Base-by-base conservation (phyloP, 2,888 invertebrate species). In the Unio pictorum region DNA sequence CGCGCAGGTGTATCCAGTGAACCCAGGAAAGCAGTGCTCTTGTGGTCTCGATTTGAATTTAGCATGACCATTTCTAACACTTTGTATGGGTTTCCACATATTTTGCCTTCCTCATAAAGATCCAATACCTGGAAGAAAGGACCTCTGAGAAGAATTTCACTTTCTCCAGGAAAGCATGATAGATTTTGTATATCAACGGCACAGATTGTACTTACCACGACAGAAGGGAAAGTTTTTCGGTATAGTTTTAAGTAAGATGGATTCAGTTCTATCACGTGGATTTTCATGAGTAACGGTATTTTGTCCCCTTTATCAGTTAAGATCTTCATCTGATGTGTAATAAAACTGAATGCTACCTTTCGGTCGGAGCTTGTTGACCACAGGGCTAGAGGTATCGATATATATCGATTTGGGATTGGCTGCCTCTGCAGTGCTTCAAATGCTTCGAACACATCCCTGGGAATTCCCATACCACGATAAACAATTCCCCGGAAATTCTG, bases 11-110 rank as follows among this genome's bases (percentile, higher is more conserved):
- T 68, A 61, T 77, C 77, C 26, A 67, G 68, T 55, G 75, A 76
- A 23, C 81, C 80, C 0, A 71, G 63, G 34, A 66, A 68, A 18
- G 75, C 67, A 1, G 78, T 75, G 15, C 73, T 67, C 20, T 79
- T 76, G 66, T 81, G 81, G 59, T 81, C 81, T 20, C 81, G 67
- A 67, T 81, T 81, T 15, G 77, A 68, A 64, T 80, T 81, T 57
- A 81, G 58, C 73, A 78, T 79, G 20, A 80, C 76, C 4, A 71
- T 68, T 28, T 81, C 79, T 2, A 81, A 57, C 58, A 80, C 70
- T 61, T 69, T 18, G 61, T 74, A 74, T 58, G 70, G 64, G 59
- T 66, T 30, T 4, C 69, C 79, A 6, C 57, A 28, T 18, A 70
- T 28, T 3, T 54, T 28, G 6, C 69, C 66, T 18, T 72, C 72